These are phyloP conservation scores for Microcebus lehilahytsara DNA, from an alignment of 2,113 vertebrate species.

Conservation along the genomic window DNA sequence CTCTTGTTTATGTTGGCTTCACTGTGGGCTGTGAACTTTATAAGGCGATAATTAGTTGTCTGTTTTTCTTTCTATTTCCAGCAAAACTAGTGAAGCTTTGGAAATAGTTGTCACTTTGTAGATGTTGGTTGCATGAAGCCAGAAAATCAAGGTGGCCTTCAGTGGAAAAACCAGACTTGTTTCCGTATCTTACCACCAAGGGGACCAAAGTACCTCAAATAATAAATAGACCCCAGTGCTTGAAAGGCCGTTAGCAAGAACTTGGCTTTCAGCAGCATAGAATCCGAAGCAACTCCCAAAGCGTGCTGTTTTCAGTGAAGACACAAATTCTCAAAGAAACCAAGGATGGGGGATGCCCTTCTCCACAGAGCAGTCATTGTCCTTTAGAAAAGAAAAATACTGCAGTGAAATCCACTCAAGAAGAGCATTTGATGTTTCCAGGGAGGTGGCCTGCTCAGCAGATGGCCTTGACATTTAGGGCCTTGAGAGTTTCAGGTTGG, in stretches of 20 bases:
- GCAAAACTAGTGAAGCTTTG: background rate
- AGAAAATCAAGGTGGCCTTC: background rate
- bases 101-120: background rate
- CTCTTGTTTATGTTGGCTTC: constrained; percentile 22
- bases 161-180: background rate
- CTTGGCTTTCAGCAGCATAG: background rate
- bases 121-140: background rate
- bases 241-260: background rate
- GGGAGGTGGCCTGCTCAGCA: constrained; percentile 8
- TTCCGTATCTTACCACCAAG: background rate
- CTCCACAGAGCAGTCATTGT: background rate
- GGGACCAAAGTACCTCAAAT: background rate
- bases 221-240: background rate
- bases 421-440: background rate
- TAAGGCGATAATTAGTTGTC: background rate
- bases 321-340: background rate
- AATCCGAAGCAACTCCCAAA: background rate
- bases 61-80: background rate
- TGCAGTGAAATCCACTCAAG: background rate
- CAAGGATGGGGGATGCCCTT: background rate
- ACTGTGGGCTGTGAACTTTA: background rate
- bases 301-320: background rate
- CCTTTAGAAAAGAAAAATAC: constrained; percentile 26
- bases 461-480: constrained; percentile 23
- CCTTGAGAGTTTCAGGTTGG: background rate